Conservation (phyloP, 2,888 invertebrate species). For the Dryococelus australis region DNA sequence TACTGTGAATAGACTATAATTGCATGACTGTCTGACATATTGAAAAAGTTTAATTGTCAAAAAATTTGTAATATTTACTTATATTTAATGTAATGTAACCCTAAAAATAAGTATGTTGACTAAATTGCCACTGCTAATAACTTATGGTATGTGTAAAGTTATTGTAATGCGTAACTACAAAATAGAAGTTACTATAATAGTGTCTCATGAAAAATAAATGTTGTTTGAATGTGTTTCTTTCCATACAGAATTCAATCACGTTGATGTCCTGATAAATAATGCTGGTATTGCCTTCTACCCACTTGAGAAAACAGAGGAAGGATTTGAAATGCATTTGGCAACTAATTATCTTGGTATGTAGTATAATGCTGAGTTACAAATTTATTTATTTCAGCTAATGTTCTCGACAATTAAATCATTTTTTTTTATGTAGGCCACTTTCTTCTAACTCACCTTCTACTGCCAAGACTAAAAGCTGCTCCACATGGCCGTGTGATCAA, state of each 20-base stretch:
- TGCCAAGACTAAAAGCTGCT: slow-evolving; percentile 53
- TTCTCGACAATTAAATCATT: background rate
- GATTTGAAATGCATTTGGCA: slow-evolving; percentile 58
- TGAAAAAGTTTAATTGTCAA: too few relatives aligned
- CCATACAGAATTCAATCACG: slow-evolving; percentile 32
- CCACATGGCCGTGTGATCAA: slow-evolving; percentile 53
- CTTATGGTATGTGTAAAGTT: too few relatives aligned
- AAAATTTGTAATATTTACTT: too few relatives aligned
- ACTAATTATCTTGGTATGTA: slow-evolving; percentile 55
- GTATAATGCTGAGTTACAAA: background rate
- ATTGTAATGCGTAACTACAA: too few relatives aligned
- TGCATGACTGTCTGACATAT: too few relatives aligned
- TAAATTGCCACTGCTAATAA: too few relatives aligned
- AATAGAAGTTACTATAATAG: too few relatives aligned
- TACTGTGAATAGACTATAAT: too few relatives aligned
- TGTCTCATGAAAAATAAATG: background rate
- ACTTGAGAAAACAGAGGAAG: slow-evolving; percentile 55
- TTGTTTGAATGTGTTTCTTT: background rate
- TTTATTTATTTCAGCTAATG: background rate
- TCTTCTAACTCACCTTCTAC: slow-evolving; percentile 55
- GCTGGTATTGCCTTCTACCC: slow-evolving; percentile 58
- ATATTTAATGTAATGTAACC: too few relatives aligned
- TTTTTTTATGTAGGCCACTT: slow-evolving; percentile 54
- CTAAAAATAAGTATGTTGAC: too few relatives aligned
- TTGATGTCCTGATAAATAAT: slow-evolving; percentile 58